Conservation (phyloP, 2,797 vertebrate species). For the Tiaroga cobitis region DNA sequence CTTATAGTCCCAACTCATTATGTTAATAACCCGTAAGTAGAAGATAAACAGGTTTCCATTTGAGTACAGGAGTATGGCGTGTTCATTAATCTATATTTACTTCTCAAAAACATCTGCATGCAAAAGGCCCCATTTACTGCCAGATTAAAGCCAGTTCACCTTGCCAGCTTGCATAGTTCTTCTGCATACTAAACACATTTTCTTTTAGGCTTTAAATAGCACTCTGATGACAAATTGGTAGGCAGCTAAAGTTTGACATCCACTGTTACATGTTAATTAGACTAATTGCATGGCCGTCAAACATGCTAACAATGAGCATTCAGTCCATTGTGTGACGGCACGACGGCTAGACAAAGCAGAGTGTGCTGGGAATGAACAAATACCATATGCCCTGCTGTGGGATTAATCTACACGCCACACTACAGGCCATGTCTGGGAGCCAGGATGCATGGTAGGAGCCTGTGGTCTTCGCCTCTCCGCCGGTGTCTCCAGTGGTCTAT, state of each 20-base stretch:
- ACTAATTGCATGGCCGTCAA: slow-evolving; percentile 3
- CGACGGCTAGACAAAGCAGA: slow-evolving; percentile 14
- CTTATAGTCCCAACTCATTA: slow-evolving; percentile 61
- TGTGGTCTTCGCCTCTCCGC: slow-evolving; percentile 74
- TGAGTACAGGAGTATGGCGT: slow-evolving; percentile 53
- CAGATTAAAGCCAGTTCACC: not conserved
- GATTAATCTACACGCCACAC: slow-evolving; percentile 38
- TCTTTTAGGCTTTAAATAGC: not conserved
- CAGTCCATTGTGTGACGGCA: not conserved
- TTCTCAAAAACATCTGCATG: slow-evolving; percentile 36
- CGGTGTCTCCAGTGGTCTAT: slow-evolving; percentile 71
- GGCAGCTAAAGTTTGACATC: slow-evolving; percentile 3
- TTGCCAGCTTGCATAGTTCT: not conserved
- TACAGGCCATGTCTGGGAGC: slow-evolving; percentile 53
- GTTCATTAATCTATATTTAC: slow-evolving; percentile 52
- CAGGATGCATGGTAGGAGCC: slow-evolving; percentile 71
- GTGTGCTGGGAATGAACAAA: not conserved
- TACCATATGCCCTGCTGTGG: slow-evolving; percentile 39
- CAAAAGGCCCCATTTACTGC: slow-evolving; percentile 34
- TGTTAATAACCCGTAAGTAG: slow-evolving; percentile 61
- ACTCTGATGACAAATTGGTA: slow-evolving; percentile 4
- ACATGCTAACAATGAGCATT: slow-evolving; percentile 17
- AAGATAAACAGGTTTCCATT: slow-evolving; percentile 60
- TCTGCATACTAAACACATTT: slow-evolving; percentile 23
- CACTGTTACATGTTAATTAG: slow-evolving; percentile 32